These are phyloP conservation scores for Heteronetta atricapilla DNA, from an alignment of 2,113 vertebrate species.

Conservation along the genomic window DNA sequence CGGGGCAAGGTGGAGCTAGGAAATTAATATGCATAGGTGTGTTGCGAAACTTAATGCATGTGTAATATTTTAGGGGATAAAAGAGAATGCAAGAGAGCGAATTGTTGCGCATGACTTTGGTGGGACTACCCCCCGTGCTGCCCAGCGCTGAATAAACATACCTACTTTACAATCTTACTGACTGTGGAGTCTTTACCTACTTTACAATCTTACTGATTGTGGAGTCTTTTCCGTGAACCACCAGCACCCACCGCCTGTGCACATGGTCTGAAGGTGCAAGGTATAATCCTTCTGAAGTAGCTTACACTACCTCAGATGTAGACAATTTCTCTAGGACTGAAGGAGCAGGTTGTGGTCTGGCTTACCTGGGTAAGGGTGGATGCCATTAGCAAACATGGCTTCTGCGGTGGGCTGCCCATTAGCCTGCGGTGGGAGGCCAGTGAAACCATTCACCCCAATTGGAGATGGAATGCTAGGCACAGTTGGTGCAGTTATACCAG, in stretches of 20 bases:
- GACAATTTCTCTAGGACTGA: neutral
- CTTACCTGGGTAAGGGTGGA: conserved; percentile 98
- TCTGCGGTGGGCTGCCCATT: conserved; percentile 94
- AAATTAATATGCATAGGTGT: no score
- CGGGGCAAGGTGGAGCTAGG: no score
- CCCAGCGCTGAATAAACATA: no score
- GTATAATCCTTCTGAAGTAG: neutral
- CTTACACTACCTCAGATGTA: neutral
- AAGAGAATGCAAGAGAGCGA: no score
- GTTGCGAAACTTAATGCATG: no score
- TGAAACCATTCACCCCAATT: conserved; percentile 97
- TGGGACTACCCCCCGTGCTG: no score
- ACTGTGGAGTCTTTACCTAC: no score
- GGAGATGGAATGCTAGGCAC: conserved; percentile 99
- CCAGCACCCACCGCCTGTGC: accelerated
- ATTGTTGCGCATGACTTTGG: no score
- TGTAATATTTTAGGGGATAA: no score
- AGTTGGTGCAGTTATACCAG: conserved; percentile 95
- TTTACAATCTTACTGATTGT: no score
- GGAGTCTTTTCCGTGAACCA: no score
- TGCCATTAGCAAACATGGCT: conserved; percentile 98
- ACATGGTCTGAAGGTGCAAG: neutral
- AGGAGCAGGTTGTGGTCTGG: neutral
- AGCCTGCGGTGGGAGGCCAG: conserved; percentile 93
- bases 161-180: no score